Evolutionary conservation across 2,113 vertebrate species (phyloP), one percentile per base, ranked within the genome.

Genomic region (Phocoena sinus): DNA sequence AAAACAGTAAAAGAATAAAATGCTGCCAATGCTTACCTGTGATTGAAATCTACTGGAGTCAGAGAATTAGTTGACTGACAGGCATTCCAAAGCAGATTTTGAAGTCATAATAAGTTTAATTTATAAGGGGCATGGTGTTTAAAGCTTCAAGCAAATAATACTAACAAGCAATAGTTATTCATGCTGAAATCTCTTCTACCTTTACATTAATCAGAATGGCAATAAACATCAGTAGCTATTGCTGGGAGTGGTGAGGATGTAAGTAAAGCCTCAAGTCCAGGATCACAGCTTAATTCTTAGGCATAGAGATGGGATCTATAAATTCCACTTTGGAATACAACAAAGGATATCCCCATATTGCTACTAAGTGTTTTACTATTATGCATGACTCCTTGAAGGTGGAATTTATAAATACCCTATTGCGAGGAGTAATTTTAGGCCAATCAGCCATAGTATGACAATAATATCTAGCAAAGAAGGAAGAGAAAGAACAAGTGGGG

Each of bases 21-120:
- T 31, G 33, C 26, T 87, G 4, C 23, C 62, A 83, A 14, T 58
- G 31, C 23, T 92, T 73, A 92, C 28, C 33, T 70, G 6, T 83
- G 44, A 85, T 65, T 15, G 89, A 96, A 87, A 87, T 26, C 38
- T 62, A 53, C 11, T 94, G 33, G 41, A 82, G 65, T 79, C 77
- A 95, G 44, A 97, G 23, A 95, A 94, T 80, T 53, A 63, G 41
- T 70, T 82, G 82, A 73, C 8, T 56, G 53, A 41, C 21, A 76
- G 58, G 7, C 58, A 83, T 82, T 92, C 62, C 74, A 74, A 95
- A 91, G 50, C 56, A 89, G 68, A 89, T 93, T 96, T 60, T 96
- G 68, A 91, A 89, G 10, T 80, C 84, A 81, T 28, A 68, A 65
- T 38, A 36, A 81, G 8, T 70, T 83, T 92, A 87, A 95, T 74